A percentile compares a stretch with the other conserved stretches of the same genome.
phyloP scores from a whole-genome alignment of 2,797 vertebrate genomes.

The Anas flavirostris region DNA sequence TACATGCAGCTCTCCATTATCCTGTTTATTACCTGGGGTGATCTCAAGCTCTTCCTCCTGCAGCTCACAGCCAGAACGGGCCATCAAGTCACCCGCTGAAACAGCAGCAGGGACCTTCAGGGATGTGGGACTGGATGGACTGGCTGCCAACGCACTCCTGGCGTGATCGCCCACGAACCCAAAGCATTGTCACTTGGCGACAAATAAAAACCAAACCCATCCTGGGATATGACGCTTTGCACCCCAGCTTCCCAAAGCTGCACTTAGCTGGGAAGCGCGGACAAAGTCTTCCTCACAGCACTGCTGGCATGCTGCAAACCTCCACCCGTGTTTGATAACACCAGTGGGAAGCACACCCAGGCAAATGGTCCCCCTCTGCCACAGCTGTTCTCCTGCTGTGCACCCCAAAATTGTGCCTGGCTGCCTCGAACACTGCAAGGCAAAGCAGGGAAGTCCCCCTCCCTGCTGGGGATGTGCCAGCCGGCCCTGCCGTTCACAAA shows the following conservation, averaged over 20 bases:
- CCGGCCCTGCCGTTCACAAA: neutral
- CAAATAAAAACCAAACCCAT: neutral
- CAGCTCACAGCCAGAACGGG: neutral
- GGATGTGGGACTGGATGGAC: neutral
- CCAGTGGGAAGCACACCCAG: neutral
- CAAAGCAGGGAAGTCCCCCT: rapidly evolving
- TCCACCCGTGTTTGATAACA: rapidly evolving
- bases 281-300: neutral
- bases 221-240: rapidly evolving
- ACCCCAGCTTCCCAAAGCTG: neutral
- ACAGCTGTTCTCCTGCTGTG: too few species aligned
- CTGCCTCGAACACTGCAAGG: neutral
- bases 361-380: too few species aligned
- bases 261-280: rapidly evolving
- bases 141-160: neutral
- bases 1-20: neutral
- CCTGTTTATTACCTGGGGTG: neutral
- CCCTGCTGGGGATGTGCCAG: neutral
- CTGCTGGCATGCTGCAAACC: neutral
- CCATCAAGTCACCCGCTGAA: neutral
- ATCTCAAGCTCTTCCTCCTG: neutral
- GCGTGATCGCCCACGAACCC: neutral
- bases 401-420: neutral
- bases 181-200: neutral
- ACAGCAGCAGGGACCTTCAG: neutral